A percentile compares a stretch with the other conserved stretches of the same genome.
phyloP scores from a whole-genome alignment of 2,113 vertebrate genomes.

The Pollimyrus isidori region DNA sequence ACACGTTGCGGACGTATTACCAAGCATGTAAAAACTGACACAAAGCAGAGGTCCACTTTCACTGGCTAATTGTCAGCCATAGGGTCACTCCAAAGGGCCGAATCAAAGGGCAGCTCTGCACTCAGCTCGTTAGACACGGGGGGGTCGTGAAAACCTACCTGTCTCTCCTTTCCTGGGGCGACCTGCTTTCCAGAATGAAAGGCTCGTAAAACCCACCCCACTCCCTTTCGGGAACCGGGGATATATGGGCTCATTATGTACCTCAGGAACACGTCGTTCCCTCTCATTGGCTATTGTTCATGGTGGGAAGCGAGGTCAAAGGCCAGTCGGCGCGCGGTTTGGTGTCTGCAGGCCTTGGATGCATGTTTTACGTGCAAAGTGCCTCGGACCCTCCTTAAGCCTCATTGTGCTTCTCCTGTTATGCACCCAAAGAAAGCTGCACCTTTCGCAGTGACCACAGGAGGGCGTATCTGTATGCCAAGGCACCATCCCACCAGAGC shows the following conservation, averaged over 20 bases:
- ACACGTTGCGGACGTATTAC: slow-evolving; percentile 34
- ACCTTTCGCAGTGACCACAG: background rate
- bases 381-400: slow-evolving; percentile 2
- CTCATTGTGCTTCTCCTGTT: slow-evolving; percentile 8
- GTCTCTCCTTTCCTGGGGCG: slow-evolving; percentile 31
- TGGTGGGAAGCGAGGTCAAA: slow-evolving; percentile 2
- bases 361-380: too few species aligned
- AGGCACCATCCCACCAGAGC: background rate
- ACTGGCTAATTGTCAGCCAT: slow-evolving; percentile 20
- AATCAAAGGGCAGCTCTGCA: slow-evolving; percentile 48
- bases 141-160: slow-evolving; percentile 45
- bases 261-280: slow-evolving; percentile 18
- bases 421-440: background rate
- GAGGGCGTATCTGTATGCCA: background rate
- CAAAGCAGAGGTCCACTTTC: slow-evolving; percentile 35
- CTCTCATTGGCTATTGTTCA: slow-evolving; percentile 21
- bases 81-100: slow-evolving; percentile 37
- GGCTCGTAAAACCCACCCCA: slow-evolving; percentile 4
- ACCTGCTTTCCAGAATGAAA: slow-evolving; percentile 18
- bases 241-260: slow-evolving; percentile 36
- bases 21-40: slow-evolving; percentile 43
- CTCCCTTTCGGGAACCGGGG: background rate
- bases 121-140: slow-evolving; percentile 41
- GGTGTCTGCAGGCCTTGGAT: slow-evolving; percentile 47
- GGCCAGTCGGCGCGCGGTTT: slow-evolving; percentile 27